Conservation (phyloP, 2,113 vertebrate genomes). For the Corythoichthys intestinalis region DNA sequence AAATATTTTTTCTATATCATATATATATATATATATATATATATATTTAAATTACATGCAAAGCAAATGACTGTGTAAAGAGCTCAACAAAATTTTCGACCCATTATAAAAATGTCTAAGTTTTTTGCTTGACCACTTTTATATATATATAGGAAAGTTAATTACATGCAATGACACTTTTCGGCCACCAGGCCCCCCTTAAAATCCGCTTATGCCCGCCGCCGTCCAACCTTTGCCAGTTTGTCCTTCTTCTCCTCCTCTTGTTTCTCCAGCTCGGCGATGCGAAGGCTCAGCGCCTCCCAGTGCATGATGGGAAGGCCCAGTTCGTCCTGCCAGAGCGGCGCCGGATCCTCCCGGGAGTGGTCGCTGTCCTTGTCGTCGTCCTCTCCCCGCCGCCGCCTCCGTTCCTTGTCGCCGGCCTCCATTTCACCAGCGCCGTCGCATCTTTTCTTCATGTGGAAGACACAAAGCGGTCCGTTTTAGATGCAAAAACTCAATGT, state of each 20-base stretch:
- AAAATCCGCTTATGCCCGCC: too few relatives aligned
- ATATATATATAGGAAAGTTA: too few relatives aligned
- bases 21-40: too few relatives aligned
- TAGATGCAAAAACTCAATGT: too few relatives aligned
- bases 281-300: conserved; percentile 74
- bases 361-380: conserved; percentile 64
- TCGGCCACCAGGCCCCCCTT: too few relatives aligned
- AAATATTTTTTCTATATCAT: too few relatives aligned
- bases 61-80: too few relatives aligned
- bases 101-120: too few relatives aligned
- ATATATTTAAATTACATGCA: too few relatives aligned
- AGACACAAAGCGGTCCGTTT: neutral
- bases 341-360: conserved; percentile 50
- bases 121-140: too few relatives aligned
- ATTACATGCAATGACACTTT: too few relatives aligned
- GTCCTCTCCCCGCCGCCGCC: conserved; percentile 51
- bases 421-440: conserved; percentile 22
- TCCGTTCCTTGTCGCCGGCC: conserved; percentile 57
- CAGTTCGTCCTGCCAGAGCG: conserved; percentile 67
- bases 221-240: conserved; percentile 52
- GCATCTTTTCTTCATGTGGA: neutral
- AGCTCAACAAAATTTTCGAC: too few relatives aligned
- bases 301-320: conserved; percentile 80
- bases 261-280: conserved; percentile 76
- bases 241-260: conserved; percentile 70